phyloP scores from a whole-genome alignment of 2,797 vertebrate genomes.

The Syngnathus rostellatus region DNA sequence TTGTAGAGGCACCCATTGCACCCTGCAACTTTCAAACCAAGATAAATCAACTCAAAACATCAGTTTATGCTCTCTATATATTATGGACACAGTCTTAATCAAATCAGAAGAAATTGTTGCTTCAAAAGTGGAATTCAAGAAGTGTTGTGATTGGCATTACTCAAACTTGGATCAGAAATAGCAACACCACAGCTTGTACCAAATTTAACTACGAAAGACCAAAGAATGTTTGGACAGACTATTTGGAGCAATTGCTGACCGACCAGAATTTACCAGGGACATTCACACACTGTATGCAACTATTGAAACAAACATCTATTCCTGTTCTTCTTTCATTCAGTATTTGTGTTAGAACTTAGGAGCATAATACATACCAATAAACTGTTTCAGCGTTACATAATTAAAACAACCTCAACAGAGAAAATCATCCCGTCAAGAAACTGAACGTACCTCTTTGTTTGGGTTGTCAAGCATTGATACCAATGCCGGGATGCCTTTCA shows the following conservation, averaged over 20 bases:
- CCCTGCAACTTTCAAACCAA: neutral
- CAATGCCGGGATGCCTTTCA: slow-evolving; percentile 90
- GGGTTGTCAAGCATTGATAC: slow-evolving; percentile 89
- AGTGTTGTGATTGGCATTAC: slow-evolving; percentile 42
- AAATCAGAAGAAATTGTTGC: slow-evolving; percentile 37
- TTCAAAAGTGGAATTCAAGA: slow-evolving; percentile 31
- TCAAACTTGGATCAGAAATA: slow-evolving; percentile 39
- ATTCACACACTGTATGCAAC: slow-evolving; percentile 10
- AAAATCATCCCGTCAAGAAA: slow-evolving; percentile 5
- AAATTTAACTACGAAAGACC: slow-evolving; percentile 39
- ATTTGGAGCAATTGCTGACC: slow-evolving; percentile 43
- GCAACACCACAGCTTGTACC: slow-evolving; percentile 27
- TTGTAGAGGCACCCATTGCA: neutral
- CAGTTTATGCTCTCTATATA: neutral
- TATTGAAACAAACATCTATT: slow-evolving; percentile 12
- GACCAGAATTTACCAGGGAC: slow-evolving; percentile 23
- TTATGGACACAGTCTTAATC: slow-evolving; percentile 18
- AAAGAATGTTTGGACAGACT: slow-evolving; percentile 25
- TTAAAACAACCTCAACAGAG: slow-evolving; percentile 6
- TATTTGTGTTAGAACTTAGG: slow-evolving; percentile 8
- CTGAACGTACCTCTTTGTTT: slow-evolving; percentile 78
- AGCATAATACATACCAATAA: slow-evolving; percentile 1
- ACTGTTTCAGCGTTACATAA: slow-evolving; percentile 2
- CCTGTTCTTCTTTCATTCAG: slow-evolving; percentile 12
- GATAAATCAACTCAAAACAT: slow-evolving; percentile 17